Base-by-base conservation (phyloP, 2,113 vertebrate genomes). In the Upupa epops region DNA sequence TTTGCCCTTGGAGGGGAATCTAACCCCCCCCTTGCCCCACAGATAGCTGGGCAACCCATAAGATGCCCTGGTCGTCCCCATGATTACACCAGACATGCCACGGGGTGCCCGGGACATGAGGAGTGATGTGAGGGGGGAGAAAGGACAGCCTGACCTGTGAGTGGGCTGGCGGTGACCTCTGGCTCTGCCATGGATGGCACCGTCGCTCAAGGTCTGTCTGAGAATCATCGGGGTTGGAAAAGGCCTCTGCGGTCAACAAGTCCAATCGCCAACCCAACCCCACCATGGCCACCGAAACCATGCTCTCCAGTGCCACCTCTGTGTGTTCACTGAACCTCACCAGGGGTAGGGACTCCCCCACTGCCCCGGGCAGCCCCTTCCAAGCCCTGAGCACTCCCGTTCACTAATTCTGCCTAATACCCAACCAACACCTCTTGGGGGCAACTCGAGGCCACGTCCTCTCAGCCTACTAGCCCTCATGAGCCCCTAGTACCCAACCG, bases 81-180 rank as follows among this genome's bases (percentile, higher is more conserved):
- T 2, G 36, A 22, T 36, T 29, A 46, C 45, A 75, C 59, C 85
- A 36, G 37, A 65, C 0, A 3, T 17, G 65, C 59, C 72, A 63
- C 1, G 0, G 20, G 36, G 32, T 17, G 22, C 37, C 72, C 52
- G 20, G 26, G 73, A 81, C 2, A 0, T 0, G 11, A 40, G 2
- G 64, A 59, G 58, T 29, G 32, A 58, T 1, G 26, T 0, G 34
- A 42, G 59, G 15, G 1, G 0, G 60, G 25, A 34, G 68, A 26
- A 29, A 51, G 0, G 17, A 72, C 0, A 6, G 26, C 0, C 5
- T 4, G 74, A 9, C 48, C 69, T 31, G 36, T 12, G 45, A 17
- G 72, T 17, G 24, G 5, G 71, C 61, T 45, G 61, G 24, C 0
- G 1, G 36, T 2, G 11, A 22, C 8, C 40, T 56, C 16, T 3